These are phyloP conservation scores for Rallus crepitans DNA, from an alignment of 2,797 vertebrate species.

Conservation along the genomic window DNA sequence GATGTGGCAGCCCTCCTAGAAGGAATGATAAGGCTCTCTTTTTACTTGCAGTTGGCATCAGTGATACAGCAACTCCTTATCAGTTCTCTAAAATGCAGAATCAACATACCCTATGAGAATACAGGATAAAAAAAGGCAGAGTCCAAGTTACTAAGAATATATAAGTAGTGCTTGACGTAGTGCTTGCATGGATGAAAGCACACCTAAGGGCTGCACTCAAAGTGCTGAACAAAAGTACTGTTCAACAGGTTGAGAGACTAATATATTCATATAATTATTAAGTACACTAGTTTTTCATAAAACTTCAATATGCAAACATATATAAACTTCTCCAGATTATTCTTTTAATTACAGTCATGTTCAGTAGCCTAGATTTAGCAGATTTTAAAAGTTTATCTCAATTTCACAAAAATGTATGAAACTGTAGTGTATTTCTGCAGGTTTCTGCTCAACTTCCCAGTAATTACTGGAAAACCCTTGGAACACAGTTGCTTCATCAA, in stretches of 20 bases:
- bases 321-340: not conserved
- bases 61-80: not conserved
- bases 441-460: not conserved
- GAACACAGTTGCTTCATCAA: accelerated
- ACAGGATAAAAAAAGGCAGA: accelerated
- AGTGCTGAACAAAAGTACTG: not conserved
- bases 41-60: not conserved
- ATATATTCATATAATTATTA: not conserved
- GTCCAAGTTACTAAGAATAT: not conserved
- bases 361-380: not conserved
- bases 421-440: accelerated
- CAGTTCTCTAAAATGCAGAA: not conserved
- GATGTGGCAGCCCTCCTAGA: accelerated
- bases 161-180: not conserved
- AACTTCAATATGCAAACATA: not conserved
- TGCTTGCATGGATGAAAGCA: not conserved
- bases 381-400: not conserved
- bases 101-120: accelerated
- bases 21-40: not conserved
- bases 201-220: accelerated
- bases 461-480: accelerated
- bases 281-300: not conserved
- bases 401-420: not conserved
- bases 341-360: not conserved
- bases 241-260: no score